Percentiles rank a stretch among this genome's conserved stretches.
Evolutionary conservation across 2,113 vertebrate genomes (phyloP).

Genomic region (Chionis minor): DNA sequence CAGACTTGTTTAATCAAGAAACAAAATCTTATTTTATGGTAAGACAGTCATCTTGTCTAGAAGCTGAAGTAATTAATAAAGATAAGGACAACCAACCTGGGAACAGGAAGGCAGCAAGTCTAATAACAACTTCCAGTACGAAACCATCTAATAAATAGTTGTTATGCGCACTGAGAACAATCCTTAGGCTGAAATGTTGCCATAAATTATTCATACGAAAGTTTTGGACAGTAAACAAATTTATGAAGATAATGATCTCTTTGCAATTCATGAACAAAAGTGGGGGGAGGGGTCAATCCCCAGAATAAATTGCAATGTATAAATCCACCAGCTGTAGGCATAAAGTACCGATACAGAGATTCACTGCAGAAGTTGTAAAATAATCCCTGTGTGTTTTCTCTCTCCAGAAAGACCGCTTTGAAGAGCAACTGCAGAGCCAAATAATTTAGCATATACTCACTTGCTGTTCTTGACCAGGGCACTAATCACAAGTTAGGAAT

Average conservation of each 20-base stretch:
- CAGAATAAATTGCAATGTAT: constrained; percentile 28
- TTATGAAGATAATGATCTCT: constrained; percentile 61
- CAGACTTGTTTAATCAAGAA: constrained; percentile 1
- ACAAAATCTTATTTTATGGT: background rate
- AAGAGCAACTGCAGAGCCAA: constrained; percentile 36
- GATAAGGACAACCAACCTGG: constrained; percentile 28
- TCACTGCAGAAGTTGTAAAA: constrained; percentile 24
- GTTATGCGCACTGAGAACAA: constrained; percentile 48
- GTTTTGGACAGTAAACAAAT: constrained; percentile 62
- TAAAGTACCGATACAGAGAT: constrained; percentile 10
- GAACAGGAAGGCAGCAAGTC: constrained; percentile 4
- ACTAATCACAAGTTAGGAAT: constrained; percentile 35
- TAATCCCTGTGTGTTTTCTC: background rate
- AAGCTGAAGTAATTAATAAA: constrained; percentile 42
- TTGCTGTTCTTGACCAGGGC: constrained; percentile 46
- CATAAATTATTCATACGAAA: constrained; percentile 60
- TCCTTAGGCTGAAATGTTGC: constrained; percentile 36
- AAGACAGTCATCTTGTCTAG: constrained; percentile 2
- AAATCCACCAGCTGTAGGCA: constrained; percentile 37
- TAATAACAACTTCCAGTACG: constrained; percentile 35
- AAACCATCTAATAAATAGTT: constrained; percentile 55
- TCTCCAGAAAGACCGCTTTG: constrained; percentile 18
- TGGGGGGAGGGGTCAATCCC: constrained; percentile 33
- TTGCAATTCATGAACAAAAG: constrained; percentile 58
- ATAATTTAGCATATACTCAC: constrained; percentile 28